Evolutionary conservation across 2,888 invertebrate species (phyloP), one percentile per base, ranked within the genome.

Genomic region (Conomelus anceps): DNA sequence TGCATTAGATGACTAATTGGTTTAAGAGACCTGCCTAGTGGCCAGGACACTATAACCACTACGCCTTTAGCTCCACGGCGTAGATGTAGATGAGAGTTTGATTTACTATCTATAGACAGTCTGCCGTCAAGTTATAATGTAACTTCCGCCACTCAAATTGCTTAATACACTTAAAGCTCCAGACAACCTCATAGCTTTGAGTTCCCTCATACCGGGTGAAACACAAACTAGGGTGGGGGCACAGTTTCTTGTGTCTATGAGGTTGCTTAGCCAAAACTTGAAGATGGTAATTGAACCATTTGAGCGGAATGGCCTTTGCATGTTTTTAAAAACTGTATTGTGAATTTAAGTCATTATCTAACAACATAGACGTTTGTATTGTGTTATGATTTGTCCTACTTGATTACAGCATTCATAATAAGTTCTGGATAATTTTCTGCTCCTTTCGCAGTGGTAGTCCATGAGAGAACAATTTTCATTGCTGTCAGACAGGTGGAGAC

Each of bases 61-160:
- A 34, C 34, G 34, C 13, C n/a, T n/a, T n/a, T n/a, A 34, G 17
- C 34, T 11, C 34, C 34, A 17, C 17, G 4, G 13, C 34, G 9
- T 63, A 63, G 63, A 34, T 34, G 34, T 34, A 34, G 34, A 63
- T 63, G 63, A n/a, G n/a, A 63, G 63, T 63, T 63, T 63, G 63
- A 63, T 63, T 63, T 63, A 63, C 63, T 63, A 63, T 63, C 63
- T 63, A 63, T 63, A 63, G 63, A 63, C 63, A 63, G 63, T 63
- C 63, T 63, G 63, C 63, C 84, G 85, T 85, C 29, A 88, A 88
- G 85, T 88, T 88, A 26, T 88, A 88, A 84, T 85, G 85, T 85
- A 88, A 88, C 88, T 85, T 88, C 88, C 88, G 84, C 84, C 20
- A 29, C 29, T 85, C 88, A 88, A 88, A 88, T 88, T 88, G 88